A percentile compares a stretch with the other conserved stretches of the same genome.
Conservation (phyloP, 2,888 invertebrate genomes). For the Folsomia candida region DNA sequence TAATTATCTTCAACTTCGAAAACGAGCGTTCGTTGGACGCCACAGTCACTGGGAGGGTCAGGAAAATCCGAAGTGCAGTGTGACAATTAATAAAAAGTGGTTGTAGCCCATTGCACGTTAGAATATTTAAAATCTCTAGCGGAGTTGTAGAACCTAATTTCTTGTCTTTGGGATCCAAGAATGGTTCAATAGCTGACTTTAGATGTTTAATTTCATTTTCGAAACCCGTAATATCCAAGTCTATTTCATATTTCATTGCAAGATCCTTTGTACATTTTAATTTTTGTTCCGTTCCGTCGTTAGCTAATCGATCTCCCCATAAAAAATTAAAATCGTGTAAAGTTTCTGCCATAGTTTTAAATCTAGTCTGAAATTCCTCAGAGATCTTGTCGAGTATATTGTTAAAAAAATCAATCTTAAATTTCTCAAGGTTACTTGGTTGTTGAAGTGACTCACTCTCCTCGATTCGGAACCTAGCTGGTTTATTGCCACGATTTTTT, state of each 20-base stretch:
- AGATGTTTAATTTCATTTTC: background rate
- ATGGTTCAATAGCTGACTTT: background rate
- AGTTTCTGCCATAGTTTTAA: background rate
- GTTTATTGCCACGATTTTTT: no score
- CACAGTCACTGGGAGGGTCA: background rate
- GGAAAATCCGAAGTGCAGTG: background rate
- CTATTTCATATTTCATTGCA: background rate
- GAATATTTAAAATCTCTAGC: background rate
- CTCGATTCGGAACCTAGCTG: background rate
- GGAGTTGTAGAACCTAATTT: background rate
- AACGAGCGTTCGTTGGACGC: background rate
- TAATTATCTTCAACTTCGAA: background rate
- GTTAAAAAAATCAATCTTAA: background rate
- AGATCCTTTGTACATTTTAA: background rate
- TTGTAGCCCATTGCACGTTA: background rate
- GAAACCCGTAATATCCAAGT: background rate
- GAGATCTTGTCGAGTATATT: background rate
- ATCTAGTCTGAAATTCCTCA: background rate
- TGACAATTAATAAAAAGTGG: background rate
- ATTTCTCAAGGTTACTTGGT: background rate
- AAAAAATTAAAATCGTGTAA: background rate
- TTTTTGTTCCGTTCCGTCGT: background rate
- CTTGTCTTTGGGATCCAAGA: background rate
- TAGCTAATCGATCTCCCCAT: background rate
- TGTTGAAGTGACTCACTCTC: background rate